Evolutionary conservation across 1,140 invertebrate genomes (phyloP).

Genomic region (Cyrtorhinus lividipennis): DNA sequence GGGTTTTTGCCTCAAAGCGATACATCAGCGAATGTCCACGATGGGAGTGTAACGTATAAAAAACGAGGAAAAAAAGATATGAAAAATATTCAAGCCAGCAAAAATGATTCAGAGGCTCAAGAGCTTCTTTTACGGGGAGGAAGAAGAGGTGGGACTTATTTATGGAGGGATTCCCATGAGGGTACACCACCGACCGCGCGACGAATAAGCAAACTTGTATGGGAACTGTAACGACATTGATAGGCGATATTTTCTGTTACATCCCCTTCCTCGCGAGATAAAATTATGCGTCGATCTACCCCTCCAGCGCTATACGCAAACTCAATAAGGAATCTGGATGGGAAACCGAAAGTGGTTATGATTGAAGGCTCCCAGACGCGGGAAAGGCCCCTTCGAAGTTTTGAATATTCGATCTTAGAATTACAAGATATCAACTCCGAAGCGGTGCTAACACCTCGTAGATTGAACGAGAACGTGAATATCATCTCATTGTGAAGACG

Average conservation of each 20-base stretch:
- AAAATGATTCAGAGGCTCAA: not conserved
- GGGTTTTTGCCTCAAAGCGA: not conserved
- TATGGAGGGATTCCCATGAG: not conserved
- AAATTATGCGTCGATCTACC: constrained; percentile 2
- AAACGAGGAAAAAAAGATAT: not conserved
- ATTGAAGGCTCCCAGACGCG: not conserved
- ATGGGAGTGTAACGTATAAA: not conserved
- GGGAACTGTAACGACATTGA: constrained; percentile 5
- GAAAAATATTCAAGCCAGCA: not conserved
- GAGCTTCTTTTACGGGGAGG: not conserved
- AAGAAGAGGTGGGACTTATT: not conserved
- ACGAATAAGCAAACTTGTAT: constrained; percentile 10
- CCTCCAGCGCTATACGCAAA: not conserved
- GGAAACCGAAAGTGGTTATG: constrained; percentile 9
- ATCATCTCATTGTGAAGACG: too few relatives aligned
- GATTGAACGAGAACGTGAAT: too few relatives aligned
- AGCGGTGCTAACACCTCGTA: too few relatives aligned
- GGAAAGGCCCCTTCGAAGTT: not conserved
- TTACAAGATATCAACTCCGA: too few relatives aligned
- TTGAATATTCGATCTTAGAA: not conserved
- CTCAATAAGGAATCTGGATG: constrained; percentile 2
- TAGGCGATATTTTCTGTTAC: constrained; percentile 5
- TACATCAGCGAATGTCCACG: not conserved
- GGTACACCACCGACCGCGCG: not conserved
- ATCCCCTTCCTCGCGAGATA: not conserved